Percentiles rank a stretch among this genome's conserved stretches.
Conservation (phyloP, 2,797 vertebrate genomes). For the Pipistrellus nathusii region DNA sequence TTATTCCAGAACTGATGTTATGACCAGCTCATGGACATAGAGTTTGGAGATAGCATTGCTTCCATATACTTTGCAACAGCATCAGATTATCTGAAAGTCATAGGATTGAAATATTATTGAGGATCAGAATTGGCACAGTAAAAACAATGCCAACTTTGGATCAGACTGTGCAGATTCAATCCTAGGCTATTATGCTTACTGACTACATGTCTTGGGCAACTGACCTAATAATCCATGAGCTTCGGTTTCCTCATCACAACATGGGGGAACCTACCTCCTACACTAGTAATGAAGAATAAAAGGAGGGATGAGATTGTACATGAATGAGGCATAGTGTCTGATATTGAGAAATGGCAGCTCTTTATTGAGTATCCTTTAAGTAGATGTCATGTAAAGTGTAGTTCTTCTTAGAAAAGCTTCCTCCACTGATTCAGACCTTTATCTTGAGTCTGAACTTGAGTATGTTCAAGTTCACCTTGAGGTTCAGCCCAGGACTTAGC, state of each 20-base stretch:
- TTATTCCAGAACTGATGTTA: background rate
- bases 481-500: background rate
- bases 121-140: background rate
- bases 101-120: background rate
- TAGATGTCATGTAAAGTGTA: background rate
- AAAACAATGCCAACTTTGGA: background rate
- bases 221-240: background rate
- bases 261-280: background rate
- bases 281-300: background rate
- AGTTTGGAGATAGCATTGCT: background rate
- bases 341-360: background rate
- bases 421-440: background rate
- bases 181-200: background rate
- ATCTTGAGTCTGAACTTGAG: background rate
- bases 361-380: background rate
- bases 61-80: no score
- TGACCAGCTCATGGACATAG: accelerated
- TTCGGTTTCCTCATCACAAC: background rate
- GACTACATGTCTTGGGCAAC: background rate
- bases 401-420: background rate
- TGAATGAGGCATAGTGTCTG: background rate
- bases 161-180: background rate
- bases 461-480: background rate
- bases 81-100: background rate
- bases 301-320: background rate